phyloP scores from a whole-genome alignment of 2,888 invertebrate species.

The Pterostichus madidus region DNA sequence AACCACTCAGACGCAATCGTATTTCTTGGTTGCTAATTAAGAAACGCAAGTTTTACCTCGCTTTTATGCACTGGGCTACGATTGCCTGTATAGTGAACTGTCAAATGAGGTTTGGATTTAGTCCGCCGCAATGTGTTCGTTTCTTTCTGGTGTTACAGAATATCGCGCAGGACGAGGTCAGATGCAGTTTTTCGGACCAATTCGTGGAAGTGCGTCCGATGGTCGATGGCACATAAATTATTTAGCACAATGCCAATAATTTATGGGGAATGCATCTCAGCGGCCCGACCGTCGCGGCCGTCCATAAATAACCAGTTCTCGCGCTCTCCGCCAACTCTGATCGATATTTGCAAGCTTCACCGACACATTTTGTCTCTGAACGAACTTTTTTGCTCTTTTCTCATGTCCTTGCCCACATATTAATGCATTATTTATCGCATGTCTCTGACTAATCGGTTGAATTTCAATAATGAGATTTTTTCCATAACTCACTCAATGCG shows the following conservation, averaged over 20 bases:
- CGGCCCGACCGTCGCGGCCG: constrained; percentile 28
- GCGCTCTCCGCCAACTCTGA: constrained; percentile 45
- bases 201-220: constrained; percentile 52
- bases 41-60: too few relatives aligned
- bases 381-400: constrained; percentile 1
- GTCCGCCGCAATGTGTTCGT: neutral
- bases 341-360: constrained; percentile 52
- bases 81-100: too few relatives aligned
- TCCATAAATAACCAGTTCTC: constrained; percentile 63
- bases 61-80: too few relatives aligned
- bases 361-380: constrained; percentile 44
- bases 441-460: neutral
- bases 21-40: too few relatives aligned
- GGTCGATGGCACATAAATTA: constrained; percentile 70
- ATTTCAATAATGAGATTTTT: neutral
- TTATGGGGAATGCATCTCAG: constrained; percentile 72
- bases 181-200: constrained; percentile 44
- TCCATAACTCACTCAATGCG: neutral
- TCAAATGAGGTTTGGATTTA: too few relatives aligned
- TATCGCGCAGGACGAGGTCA: constrained; percentile 1
- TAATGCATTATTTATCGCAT: constrained; percentile 24
- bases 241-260: constrained; percentile 73
- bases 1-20: too few relatives aligned
- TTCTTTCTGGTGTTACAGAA: neutral
- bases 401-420: constrained; percentile 12